Evolutionary conservation across 2,888 invertebrate species (phyloP).

Genomic region (Cerceris rybyensis): DNA sequence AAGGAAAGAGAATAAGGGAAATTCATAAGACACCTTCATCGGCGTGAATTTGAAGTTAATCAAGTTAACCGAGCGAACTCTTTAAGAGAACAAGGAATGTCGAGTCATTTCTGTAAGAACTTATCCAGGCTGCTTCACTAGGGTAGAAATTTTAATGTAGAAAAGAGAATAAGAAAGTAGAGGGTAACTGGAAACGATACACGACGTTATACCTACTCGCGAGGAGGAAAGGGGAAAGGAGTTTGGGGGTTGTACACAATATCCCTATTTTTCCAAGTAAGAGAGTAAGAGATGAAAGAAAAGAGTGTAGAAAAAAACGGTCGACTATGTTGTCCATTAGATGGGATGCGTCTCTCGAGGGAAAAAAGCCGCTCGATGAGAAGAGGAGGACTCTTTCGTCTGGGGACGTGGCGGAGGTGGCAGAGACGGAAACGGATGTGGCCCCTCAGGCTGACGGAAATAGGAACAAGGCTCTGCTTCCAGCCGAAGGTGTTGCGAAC

Average conservation of each 20-base stretch:
- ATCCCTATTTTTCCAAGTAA: slow-evolving; percentile 17
- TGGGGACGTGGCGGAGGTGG: slow-evolving; percentile 44
- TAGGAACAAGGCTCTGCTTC: slow-evolving; percentile 62
- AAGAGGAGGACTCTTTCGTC: slow-evolving; percentile 54
- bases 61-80: neutral
- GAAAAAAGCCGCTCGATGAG: slow-evolving; percentile 61
- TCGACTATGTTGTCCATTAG: slow-evolving; percentile 67
- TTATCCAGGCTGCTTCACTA: slow-evolving; percentile 2
- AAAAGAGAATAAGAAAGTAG: neutral
- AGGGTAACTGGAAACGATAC: slow-evolving; percentile 27
- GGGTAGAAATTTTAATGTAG: slow-evolving; percentile 17
- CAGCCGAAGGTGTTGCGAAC: slow-evolving; percentile 48
- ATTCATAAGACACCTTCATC: too few species aligned
- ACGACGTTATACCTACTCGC: slow-evolving; percentile 15
- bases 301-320: slow-evolving; percentile 12
- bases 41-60: too few species aligned
- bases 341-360: slow-evolving; percentile 67
- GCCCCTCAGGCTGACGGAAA: slow-evolving; percentile 59
- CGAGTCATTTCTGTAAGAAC: neutral
- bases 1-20: too few species aligned
- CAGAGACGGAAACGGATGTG: slow-evolving; percentile 63
- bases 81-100: neutral
- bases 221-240: neutral
- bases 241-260: neutral
- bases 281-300: too few species aligned